These are phyloP conservation scores for Sturnus vulgaris DNA, from an alignment of 2,113 vertebrate species.

Conservation along the genomic window DNA sequence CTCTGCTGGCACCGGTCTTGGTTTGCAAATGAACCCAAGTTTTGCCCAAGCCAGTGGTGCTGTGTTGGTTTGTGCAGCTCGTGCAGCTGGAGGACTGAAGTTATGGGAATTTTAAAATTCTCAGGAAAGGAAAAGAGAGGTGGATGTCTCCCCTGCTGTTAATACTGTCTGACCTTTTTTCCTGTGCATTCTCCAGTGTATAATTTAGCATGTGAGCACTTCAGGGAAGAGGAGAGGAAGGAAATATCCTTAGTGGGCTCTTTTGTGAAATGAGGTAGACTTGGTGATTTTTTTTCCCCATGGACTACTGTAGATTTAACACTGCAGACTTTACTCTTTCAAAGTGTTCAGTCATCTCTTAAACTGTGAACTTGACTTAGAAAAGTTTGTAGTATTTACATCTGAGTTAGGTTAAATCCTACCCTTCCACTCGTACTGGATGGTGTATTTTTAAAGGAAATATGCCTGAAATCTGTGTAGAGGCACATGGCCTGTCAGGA, in stretches of 20 bases:
- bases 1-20: not conserved
- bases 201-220: not conserved
- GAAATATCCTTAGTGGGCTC: not conserved
- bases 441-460: not conserved
- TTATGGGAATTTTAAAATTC: not conserved
- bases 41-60: rapidly evolving
- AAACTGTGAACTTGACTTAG: not conserved
- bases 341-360: not conserved
- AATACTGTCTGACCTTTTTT: not conserved
- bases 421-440: not conserved
- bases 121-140: not conserved
- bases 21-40: not conserved
- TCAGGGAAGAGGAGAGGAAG: slow-evolving; percentile 8
- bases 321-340: not conserved
- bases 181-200: not conserved
- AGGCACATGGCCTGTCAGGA: too few relatives aligned
- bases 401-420: not conserved
- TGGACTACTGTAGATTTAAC: not conserved
- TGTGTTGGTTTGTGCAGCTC: not conserved
- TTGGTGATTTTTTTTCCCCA: not conserved
- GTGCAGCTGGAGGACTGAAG: not conserved
- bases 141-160: not conserved
- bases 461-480: not conserved
- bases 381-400: not conserved
- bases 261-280: not conserved